Evolutionary conservation across 2,888 invertebrate species (phyloP).

Genomic region (Elegia similella): DNA sequence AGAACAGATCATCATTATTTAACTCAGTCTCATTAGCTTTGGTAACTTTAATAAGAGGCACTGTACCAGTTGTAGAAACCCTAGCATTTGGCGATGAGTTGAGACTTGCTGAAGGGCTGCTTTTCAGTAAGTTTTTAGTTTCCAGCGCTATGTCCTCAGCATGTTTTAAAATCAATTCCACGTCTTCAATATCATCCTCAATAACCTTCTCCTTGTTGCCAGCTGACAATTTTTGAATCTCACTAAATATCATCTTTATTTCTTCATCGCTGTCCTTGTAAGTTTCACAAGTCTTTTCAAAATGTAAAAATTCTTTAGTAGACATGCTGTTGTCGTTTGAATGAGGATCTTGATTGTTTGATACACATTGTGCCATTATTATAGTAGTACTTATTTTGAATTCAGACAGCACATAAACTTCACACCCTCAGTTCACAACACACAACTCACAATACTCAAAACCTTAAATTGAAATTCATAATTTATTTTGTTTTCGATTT

Average conservation of each 20-base stretch:
- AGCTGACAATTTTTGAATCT: conserved; percentile 83
- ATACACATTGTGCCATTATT: conserved; percentile 49
- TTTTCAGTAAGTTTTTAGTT: conserved; percentile 63
- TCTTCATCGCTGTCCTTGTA: conserved; percentile 80
- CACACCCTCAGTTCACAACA: not conserved
- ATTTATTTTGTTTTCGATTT: conserved; percentile 16
- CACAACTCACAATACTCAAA: not conserved
- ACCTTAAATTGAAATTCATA: not conserved
- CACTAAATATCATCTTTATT: conserved; percentile 85
- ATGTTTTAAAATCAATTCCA: conserved; percentile 67
- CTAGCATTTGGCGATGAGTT: conserved; percentile 29
- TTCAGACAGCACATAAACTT: too few relatives aligned
- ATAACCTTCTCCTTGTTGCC: conserved; percentile 46
- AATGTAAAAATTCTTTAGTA: conserved; percentile 66
- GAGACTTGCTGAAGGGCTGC: conserved; percentile 43
- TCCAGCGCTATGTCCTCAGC: conserved; percentile 69
- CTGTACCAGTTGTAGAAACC: conserved; percentile 29
- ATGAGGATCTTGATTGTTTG: conserved; percentile 39
- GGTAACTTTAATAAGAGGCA: conserved; percentile 69
- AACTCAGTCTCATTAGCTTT: conserved; percentile 48
- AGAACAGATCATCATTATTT: conserved; percentile 33
- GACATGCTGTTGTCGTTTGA: conserved; percentile 67
- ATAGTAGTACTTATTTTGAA: not conserved
- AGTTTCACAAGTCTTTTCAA: conserved; percentile 66
- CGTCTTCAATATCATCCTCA: conserved; percentile 62